A percentile compares a stretch with the other conserved stretches of the same genome.
Conservation (phyloP, 2,888 invertebrate species). For the Tenthredo notha region DNA sequence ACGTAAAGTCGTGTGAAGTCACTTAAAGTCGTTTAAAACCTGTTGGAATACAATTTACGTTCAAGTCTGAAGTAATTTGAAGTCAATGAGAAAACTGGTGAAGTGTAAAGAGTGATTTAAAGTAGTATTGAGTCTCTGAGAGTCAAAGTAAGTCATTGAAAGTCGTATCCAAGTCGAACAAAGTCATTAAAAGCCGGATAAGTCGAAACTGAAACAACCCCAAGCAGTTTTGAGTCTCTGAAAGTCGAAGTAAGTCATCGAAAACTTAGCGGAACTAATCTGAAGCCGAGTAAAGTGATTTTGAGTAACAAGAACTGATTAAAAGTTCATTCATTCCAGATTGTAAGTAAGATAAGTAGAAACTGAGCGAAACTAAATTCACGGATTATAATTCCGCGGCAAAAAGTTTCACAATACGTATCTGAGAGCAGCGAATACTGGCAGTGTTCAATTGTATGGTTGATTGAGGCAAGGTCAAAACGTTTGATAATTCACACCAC, state of each 20-base stretch:
- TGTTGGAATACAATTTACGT: not conserved
- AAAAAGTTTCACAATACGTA: not conserved
- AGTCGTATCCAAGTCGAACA: not conserved
- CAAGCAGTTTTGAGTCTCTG: not conserved
- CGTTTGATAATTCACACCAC: slow-evolving; percentile 40
- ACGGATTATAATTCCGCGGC: not conserved
- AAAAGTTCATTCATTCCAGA: not conserved
- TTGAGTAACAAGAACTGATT: not conserved
- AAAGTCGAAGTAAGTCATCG: not conserved
- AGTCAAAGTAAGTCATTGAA: not conserved
- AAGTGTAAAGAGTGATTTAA: not conserved
- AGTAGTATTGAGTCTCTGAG: not conserved
- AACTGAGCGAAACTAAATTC: not conserved
- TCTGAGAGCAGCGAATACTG: not conserved
- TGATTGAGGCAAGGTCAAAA: slow-evolving; percentile 48
- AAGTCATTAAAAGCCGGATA: not conserved
- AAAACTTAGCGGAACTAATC: not conserved
- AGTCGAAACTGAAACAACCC: not conserved
- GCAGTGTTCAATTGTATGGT: slow-evolving; percentile 13
- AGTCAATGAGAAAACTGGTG: not conserved
- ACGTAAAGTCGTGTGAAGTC: not conserved
- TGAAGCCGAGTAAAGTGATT: not conserved
- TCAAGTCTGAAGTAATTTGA: not conserved
- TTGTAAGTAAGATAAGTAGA: not conserved
- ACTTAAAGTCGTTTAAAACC: not conserved